Evolutionary conservation across 2,797 vertebrate species (phyloP).

Genomic region (Salmo trutta): DNA sequence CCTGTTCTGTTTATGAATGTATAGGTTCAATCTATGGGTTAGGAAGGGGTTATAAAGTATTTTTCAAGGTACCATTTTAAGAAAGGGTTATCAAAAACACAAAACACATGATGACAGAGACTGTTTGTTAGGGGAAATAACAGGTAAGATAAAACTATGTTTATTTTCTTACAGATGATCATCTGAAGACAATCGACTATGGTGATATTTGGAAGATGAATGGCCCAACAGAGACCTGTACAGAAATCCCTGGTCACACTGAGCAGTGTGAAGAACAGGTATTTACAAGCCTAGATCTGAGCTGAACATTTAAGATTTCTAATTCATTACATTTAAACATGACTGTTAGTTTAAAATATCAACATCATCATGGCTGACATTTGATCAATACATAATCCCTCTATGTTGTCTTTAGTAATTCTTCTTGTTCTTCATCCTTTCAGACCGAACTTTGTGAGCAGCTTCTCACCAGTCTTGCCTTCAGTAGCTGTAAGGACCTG

Average conservation of each 20-base stretch:
- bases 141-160: neutral
- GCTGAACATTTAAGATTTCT: neutral
- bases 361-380: neutral
- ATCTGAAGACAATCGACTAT: slow-evolving; percentile 56
- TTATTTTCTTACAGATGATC: slow-evolving; percentile 49
- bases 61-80: too few species aligned
- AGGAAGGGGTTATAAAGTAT: too few species aligned
- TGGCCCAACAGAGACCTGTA: slow-evolving; percentile 69
- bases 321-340: neutral
- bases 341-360: neutral
- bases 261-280: slow-evolving; percentile 55
- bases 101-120: neutral
- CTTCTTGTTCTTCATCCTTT: neutral
- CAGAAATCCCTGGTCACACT: slow-evolving; percentile 33
- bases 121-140: neutral
- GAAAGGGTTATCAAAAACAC: neutral
- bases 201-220: slow-evolving; percentile 70
- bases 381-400: neutral
- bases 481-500: slow-evolving; percentile 63
- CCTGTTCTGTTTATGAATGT: neutral
- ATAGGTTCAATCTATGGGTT: too few species aligned
- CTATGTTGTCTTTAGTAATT: neutral
- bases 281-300: neutral
- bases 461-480: slow-evolving; percentile 61
- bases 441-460: slow-evolving; percentile 71